These are phyloP conservation scores for Cladorhizidae sp. DNA, from an alignment of 37 sponge, comb jelly and placozoan species.

Conservation along the genomic window DNA sequence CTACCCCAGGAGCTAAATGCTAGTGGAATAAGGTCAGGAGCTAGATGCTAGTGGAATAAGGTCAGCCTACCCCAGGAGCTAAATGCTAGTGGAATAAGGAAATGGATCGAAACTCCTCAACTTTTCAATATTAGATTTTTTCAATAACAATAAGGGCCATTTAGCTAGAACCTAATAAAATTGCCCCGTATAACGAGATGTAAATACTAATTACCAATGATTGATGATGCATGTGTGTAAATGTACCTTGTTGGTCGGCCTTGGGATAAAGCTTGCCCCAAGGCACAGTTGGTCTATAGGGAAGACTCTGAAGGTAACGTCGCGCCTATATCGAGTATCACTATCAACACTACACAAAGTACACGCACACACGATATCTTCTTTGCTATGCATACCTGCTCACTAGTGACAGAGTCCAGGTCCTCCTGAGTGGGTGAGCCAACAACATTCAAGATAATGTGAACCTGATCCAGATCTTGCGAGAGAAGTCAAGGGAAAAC, in stretches of 20 bases:
- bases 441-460: constrained; percentile 91
- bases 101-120: no score
- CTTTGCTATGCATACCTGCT: constrained; percentile 68
- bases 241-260: constrained; percentile 77
- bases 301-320: constrained; percentile 92
- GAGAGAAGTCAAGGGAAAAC: neutral
- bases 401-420: constrained; percentile 89
- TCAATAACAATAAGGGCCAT: no score
- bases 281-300: constrained; percentile 88
- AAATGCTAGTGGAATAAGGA: no score
- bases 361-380: neutral
- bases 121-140: no score
- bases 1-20: no score
- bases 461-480: constrained; percentile 92
- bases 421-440: constrained; percentile 92
- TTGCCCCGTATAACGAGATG: no score
- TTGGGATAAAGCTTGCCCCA: constrained; percentile 91
- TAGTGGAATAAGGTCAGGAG: no score
- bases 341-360: neutral
- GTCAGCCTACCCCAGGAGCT: no score
- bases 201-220: no score
- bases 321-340: constrained; percentile 39
- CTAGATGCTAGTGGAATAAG: no score
- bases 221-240: no score
- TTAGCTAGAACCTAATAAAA: no score